phyloP scores from a whole-genome alignment of 1,140 invertebrate species.

The Muscidifurax raptorellus region DNA sequence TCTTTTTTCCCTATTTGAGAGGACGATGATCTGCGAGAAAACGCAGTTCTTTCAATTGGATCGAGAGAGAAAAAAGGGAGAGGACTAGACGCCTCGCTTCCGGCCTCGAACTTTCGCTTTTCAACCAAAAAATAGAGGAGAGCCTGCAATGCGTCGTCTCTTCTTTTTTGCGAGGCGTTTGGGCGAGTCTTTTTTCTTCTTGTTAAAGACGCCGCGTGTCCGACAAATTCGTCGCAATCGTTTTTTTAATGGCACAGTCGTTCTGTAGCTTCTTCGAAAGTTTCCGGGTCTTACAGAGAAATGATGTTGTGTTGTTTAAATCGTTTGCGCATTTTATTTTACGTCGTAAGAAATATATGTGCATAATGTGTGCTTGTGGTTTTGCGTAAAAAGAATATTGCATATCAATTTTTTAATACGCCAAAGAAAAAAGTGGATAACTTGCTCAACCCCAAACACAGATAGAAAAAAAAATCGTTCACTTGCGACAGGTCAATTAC shows the following conservation, averaged over 20 bases:
- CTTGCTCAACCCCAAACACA: constrained; percentile 12
- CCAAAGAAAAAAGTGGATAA: not conserved
- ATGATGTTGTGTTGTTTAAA: not conserved
- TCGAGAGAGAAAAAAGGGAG: constrained; percentile 19
- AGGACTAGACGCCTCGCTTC: not conserved
- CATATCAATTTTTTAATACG: too few species aligned
- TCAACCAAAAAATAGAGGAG: constrained; percentile 33
- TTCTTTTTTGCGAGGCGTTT: constrained; percentile 45
- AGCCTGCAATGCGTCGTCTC: not conserved
- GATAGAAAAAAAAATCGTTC: constrained; percentile 18
- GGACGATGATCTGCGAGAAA: constrained; percentile 57
- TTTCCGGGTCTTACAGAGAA: not conserved
- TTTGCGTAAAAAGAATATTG: too few species aligned
- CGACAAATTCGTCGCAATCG: constrained; percentile 47
- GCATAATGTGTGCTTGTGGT: too few species aligned
- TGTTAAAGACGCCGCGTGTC: constrained; percentile 8
- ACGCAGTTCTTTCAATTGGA: not conserved
- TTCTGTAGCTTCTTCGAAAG: constrained; percentile 40
- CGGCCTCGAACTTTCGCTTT: constrained; percentile 47
- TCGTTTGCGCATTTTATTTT: not conserved
- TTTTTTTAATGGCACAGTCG: constrained; percentile 49
- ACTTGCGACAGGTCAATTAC: constrained; percentile 44
- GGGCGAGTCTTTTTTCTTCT: constrained; percentile 33
- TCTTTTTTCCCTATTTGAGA: constrained; percentile 49
- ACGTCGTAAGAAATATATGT: too few species aligned